phyloP scores from a whole-genome alignment of 1,140 invertebrate genomes.

The Eueides isabella region DNA sequence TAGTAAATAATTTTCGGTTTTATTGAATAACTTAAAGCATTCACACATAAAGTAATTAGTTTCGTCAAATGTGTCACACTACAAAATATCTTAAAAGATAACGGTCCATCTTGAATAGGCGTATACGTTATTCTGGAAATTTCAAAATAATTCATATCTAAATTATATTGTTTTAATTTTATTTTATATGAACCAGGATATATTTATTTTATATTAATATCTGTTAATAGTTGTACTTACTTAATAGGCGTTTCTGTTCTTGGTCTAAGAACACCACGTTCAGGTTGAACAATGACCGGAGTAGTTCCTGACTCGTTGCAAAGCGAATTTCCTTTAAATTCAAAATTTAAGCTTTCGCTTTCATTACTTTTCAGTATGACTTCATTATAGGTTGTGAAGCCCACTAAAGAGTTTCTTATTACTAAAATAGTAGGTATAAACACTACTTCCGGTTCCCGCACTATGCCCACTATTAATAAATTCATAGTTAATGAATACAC shows the following conservation, averaged over 20 bases:
- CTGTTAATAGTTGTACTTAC: too few species aligned
- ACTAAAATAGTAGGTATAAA: constrained; percentile 69
- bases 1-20: constrained; percentile 71
- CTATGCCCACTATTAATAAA: constrained; percentile 65
- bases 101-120: constrained; percentile 67
- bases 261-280: constrained; percentile 61
- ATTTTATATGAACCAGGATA: background rate
- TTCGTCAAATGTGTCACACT: constrained; percentile 63
- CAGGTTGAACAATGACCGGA: constrained; percentile 63
- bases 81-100: constrained; percentile 75
- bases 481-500: constrained; percentile 55
- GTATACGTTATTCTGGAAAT: constrained; percentile 68
- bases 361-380: constrained; percentile 68
- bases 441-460: constrained; percentile 66
- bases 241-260: constrained; percentile 65
- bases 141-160: background rate
- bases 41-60: constrained; percentile 64
- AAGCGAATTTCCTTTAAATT: constrained; percentile 74
- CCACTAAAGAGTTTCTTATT: constrained; percentile 69
- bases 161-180: constrained; percentile 1
- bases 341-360: constrained; percentile 62
- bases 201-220: background rate
- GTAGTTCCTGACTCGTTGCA: constrained; percentile 70
- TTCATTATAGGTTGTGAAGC: constrained; percentile 58
- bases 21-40: constrained; percentile 68